Evolutionary conservation across 2,113 vertebrate genomes (phyloP).

Genomic region (Gorsachius goisagi): DNA sequence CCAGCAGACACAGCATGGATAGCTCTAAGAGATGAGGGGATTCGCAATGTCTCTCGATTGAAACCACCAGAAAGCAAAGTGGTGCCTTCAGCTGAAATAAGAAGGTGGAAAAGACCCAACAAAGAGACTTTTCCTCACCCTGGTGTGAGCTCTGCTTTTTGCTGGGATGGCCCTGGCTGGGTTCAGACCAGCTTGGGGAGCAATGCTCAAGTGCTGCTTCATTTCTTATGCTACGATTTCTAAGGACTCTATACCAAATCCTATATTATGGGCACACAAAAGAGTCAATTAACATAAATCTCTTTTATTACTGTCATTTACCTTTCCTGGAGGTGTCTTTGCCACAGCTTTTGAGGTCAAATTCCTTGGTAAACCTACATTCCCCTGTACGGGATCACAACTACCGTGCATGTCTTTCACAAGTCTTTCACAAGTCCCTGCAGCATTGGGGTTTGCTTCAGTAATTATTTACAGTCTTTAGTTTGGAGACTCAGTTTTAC

Average conservation of each 20-base stretch:
- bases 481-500: neutral
- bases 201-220: neutral
- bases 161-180: neutral
- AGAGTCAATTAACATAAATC: neutral
- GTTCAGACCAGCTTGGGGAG: neutral
- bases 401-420: neutral
- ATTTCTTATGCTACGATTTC: neutral
- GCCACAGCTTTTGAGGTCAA: neutral
- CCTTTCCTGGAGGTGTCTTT: neutral
- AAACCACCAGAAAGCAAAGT: neutral
- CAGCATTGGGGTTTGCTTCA: neutral
- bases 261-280: neutral
- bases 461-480: neutral
- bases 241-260: neutral
- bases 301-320: neutral
- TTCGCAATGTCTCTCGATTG: accelerated
- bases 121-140: neutral
- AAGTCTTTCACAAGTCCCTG: neutral
- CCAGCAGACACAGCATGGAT: neutral
- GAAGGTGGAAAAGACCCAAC: neutral
- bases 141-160: neutral
- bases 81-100: neutral
- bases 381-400: neutral
- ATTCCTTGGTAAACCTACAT: neutral
- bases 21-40: neutral